These are phyloP conservation scores for Deroptyus accipitrinus DNA, from an alignment of 2,113 vertebrate genomes.

Conservation along the genomic window DNA sequence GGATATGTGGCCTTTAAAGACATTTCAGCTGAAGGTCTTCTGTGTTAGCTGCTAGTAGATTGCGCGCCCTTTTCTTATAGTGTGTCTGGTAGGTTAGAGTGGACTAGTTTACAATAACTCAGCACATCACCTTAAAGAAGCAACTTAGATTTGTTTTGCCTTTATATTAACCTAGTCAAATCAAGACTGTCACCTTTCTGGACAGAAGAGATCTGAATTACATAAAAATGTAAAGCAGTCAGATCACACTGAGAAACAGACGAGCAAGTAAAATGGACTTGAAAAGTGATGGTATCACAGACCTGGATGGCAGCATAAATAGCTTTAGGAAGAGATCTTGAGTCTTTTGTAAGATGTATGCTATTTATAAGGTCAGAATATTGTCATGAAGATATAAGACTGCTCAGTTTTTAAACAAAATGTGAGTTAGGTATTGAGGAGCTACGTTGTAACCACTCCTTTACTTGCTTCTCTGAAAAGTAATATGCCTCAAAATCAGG, in stretches of 20 bases:
- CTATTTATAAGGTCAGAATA: not conserved
- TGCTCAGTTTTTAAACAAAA: not conserved
- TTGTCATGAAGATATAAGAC: not conserved
- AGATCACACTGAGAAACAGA: not conserved
- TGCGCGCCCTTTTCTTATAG: not conserved
- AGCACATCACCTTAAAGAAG: not conserved
- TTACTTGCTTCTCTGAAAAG: not conserved
- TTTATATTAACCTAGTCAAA: not conserved
- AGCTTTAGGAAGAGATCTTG: not conserved
- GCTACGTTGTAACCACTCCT: not conserved
- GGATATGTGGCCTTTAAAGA: not conserved
- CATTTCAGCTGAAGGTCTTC: not conserved
- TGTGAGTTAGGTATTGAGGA: not conserved
- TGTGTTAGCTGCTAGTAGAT: not conserved
- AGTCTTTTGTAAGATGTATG: not conserved
- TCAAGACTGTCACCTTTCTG: not conserved
- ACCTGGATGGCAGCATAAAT: not conserved
- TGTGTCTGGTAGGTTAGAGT: not conserved
- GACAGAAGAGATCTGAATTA: not conserved
- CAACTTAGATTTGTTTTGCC: not conserved
- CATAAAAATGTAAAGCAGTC: not conserved
- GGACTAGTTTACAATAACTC: not conserved
- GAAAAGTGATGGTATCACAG: not conserved
- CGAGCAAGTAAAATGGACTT: not conserved
- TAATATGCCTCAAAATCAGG: not conserved